phyloP scores from a whole-genome alignment of 1,140 invertebrate species.

The Panulirus ornatus region DNA sequence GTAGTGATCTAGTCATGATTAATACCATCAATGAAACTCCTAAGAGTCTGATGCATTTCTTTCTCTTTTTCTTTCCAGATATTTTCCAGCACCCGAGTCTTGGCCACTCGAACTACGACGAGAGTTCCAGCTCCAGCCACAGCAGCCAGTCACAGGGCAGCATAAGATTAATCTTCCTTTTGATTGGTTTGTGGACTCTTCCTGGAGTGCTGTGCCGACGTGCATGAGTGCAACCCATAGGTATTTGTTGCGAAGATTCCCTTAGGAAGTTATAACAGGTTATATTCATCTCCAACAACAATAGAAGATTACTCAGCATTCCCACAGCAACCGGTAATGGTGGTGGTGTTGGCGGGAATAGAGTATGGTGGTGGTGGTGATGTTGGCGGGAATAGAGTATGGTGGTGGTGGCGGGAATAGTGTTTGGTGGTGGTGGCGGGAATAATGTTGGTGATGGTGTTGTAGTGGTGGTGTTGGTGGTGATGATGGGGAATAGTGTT shows the following conservation, averaged over 20 bases:
- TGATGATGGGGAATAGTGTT: background rate
- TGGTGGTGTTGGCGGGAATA: background rate
- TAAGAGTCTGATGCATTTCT: background rate
- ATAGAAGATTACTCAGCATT: background rate
- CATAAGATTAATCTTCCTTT: background rate
- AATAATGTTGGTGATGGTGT: background rate
- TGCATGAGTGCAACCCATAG: background rate
- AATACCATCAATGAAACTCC: background rate
- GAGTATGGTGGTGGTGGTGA: slow-evolving; percentile 10
- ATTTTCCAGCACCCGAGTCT: slow-evolving; percentile 6
- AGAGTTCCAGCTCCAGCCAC: background rate
- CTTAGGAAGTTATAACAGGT: background rate
- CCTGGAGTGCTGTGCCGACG: background rate
- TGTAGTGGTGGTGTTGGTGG: background rate
- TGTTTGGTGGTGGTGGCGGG: too few species aligned
- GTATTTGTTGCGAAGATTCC: background rate
- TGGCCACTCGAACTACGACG: slow-evolving; percentile 2
- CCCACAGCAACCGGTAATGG: too few species aligned
- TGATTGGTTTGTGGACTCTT: slow-evolving; percentile 14
- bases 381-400: background rate
- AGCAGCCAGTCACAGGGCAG: background rate
- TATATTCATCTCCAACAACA: too few species aligned
- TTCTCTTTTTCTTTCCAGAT: background rate
- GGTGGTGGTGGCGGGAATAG: background rate
- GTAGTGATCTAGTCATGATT: background rate